Conservation (phyloP, 2,888 invertebrate species). For the Xestia rhomboidea region DNA sequence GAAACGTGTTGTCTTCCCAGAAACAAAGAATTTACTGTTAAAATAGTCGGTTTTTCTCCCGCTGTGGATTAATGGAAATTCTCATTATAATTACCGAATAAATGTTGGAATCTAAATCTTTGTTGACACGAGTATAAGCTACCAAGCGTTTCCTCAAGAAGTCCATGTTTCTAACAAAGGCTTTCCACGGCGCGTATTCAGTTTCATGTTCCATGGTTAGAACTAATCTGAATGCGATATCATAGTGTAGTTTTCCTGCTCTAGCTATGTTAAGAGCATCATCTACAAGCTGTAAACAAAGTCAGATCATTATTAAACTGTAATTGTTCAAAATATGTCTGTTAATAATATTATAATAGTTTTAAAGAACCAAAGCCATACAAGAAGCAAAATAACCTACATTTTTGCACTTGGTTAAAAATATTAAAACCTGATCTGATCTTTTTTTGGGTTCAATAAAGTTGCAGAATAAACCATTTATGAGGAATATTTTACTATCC, state of each 20-base stretch:
- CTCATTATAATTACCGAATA: slow-evolving; percentile 79
- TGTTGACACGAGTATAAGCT: slow-evolving; percentile 72
- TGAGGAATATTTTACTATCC: not conserved
- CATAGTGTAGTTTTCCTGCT: slow-evolving; percentile 91
- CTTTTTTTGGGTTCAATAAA: too few relatives aligned
- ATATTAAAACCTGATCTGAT: not conserved
- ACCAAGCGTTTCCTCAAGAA: slow-evolving; percentile 81
- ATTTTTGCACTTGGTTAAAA: not conserved
- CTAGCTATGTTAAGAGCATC: slow-evolving; percentile 93
- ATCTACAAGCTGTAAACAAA: slow-evolving; percentile 92
- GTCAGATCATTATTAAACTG: too few relatives aligned
- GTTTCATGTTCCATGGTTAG: slow-evolving; percentile 92
- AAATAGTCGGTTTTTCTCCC: too few relatives aligned
- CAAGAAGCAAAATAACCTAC: not conserved
- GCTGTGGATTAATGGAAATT: too few relatives aligned
- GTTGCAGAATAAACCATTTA: too few relatives aligned
- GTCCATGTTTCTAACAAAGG: slow-evolving; percentile 86
- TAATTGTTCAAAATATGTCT: not conserved
- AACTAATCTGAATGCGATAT: slow-evolving; percentile 92
- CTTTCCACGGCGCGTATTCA: slow-evolving; percentile 94
- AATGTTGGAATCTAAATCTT: slow-evolving; percentile 81
- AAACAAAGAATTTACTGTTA: not conserved
- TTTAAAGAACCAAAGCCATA: not conserved
- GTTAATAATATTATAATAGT: not conserved
- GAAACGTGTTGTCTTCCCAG: not conserved